Base-by-base conservation (phyloP, 2,888 invertebrate genomes). In the Drosophila parthenogenetica region DNA sequence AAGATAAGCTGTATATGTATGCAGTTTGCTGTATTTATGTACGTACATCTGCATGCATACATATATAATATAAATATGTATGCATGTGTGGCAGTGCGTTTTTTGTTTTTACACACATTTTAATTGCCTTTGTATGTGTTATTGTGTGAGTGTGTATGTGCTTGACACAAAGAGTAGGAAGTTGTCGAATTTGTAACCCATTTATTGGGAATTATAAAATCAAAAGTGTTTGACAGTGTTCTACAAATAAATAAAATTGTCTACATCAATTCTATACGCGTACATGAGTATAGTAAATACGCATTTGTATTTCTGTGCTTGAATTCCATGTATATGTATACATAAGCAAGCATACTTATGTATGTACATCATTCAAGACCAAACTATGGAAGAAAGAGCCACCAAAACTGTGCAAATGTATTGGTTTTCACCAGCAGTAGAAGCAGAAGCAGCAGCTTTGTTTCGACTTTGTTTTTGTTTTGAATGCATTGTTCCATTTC, bases 11-110 rank as follows among this genome's bases (percentile, higher is more conserved):
- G 61, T 67, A 69, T 69, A 64, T 69, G 61, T 72, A 62, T 80
- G 77, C 73, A 85, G 77, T 77, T 75, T 68, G 61, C 61, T 80
- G 71, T 86, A 86, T 77, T 71, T 78, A 64, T 72, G 79, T 78
- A 73, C 63, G 62, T 80, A 62, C 68, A 45, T 69, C 51, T 79
- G 40, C 45, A 65, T 77, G 49, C 69, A 67, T 67, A 72, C 73
- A 77, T 72, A 54, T 75, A 54, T 59, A 74, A 59, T 68, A 43
- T 22, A 16, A 57, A 72, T 64, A 72, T 75, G 73, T 72, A 68
- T 75, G 54, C 57, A 58, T 72, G 75, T 68, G 67, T 72, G 73
- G 67, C 60, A 75, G 77, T 75, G 77, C 73, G 68, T 75, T 77
- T 75, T 60, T 63, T 71, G 73, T 67, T 75, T 72, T 74, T 66